Evolutionary conservation across 2,113 vertebrate species (phyloP).

Genomic region (Ictidomys tridecemlineatus): DNA sequence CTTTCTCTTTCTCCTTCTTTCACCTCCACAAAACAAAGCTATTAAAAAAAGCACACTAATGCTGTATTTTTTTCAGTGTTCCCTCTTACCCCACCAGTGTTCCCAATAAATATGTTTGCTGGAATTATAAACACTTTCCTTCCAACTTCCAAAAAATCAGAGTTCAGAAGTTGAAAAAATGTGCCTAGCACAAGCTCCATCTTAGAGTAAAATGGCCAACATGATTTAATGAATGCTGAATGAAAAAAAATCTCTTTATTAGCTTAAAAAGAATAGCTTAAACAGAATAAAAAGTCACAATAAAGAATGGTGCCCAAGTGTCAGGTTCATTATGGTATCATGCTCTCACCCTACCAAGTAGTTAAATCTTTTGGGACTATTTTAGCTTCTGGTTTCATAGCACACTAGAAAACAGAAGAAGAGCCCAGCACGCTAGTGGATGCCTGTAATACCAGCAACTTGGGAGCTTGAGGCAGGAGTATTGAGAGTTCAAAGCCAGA

Average conservation of each 20-base stretch:
- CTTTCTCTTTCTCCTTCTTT: no score
- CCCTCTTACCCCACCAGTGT: background rate
- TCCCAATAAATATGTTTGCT: background rate
- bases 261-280: background rate
- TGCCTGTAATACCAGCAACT: no score
- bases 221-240: background rate
- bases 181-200: background rate
- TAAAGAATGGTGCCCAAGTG: background rate
- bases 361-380: background rate
- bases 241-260: constrained; percentile 31
- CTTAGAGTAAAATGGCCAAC: background rate
- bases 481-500: no score
- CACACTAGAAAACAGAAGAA: background rate
- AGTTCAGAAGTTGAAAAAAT: background rate
- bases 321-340: background rate
- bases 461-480: no score
- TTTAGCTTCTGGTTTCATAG: background rate
- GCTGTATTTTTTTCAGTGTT: background rate
- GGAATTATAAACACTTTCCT: background rate
- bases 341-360: background rate
- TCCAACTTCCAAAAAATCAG: background rate
- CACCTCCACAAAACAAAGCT: background rate
- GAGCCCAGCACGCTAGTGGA: no score
- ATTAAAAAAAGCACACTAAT: background rate
- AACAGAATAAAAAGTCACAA: background rate